phyloP scores from a whole-genome alignment of 2,888 invertebrate genomes.

The Aspidiotus destructor region DNA sequence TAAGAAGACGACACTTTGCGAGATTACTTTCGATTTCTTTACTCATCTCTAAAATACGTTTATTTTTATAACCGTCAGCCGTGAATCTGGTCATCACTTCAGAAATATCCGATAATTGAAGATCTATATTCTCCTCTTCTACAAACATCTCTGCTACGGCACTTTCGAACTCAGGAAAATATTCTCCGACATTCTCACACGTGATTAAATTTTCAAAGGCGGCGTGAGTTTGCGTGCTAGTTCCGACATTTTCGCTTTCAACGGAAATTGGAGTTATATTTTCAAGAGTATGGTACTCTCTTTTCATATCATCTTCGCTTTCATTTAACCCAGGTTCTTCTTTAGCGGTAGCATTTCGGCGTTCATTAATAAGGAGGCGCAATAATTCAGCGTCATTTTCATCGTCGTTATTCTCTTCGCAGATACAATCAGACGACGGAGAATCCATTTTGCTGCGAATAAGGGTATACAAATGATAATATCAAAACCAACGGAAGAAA shows the following conservation, averaged over 20 bases:
- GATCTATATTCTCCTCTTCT: neutral
- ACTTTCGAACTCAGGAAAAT: neutral
- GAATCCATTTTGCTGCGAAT: neutral
- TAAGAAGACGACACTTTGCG: neutral
- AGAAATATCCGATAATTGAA: neutral
- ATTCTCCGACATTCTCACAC: too few relatives aligned
- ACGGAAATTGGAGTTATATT: neutral
- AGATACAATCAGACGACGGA: neutral
- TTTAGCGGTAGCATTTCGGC: neutral
- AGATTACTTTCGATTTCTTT: conserved; percentile 9
- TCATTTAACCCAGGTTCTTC: neutral
- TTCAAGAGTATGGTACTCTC: neutral
- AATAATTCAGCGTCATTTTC: neutral
- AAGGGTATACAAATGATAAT: neutral
- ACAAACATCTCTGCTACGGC: neutral
- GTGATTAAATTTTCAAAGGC: too few relatives aligned
- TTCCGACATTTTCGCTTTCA: neutral
- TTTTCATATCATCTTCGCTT: neutral
- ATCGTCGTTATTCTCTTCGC: neutral
- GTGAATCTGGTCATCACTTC: conserved; percentile 6
- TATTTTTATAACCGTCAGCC: conserved; percentile 11
- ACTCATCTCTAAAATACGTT: conserved; percentile 8
- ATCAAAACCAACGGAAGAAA: neutral
- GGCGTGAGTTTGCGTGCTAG: too few relatives aligned
- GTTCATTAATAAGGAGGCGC: neutral